These are phyloP conservation scores for Cosmorhoe ocellata DNA, from an alignment of 2,888 invertebrate genomes.

Conservation along the genomic window DNA sequence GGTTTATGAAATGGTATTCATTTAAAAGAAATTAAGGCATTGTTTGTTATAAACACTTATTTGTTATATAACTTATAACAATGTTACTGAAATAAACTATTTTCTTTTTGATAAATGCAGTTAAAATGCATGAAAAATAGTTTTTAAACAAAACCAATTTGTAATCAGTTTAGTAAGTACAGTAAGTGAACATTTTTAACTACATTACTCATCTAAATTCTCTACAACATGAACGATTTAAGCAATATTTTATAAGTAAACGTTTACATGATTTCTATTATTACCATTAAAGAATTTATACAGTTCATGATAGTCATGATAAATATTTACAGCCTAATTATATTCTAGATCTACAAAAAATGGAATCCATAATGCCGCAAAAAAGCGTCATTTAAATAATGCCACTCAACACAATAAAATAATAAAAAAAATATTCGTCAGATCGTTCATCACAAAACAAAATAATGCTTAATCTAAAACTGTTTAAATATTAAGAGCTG, in stretches of 20 bases:
- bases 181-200: slow-evolving; percentile 47
- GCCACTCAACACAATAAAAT: slow-evolving; percentile 40
- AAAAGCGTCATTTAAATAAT: slow-evolving; percentile 26
- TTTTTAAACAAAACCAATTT: slow-evolving; percentile 23
- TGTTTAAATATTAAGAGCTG: slow-evolving; percentile 33
- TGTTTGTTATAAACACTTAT: too few relatives aligned
- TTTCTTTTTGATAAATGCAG: slow-evolving; percentile 37
- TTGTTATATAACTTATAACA: slow-evolving; percentile 1
- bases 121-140: slow-evolving; percentile 33
- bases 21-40: background rate
- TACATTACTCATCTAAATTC: slow-evolving; percentile 61
- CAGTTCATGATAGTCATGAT: slow-evolving; percentile 57
- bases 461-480: slow-evolving; percentile 31
- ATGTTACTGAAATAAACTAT: background rate
- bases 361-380: slow-evolving; percentile 31
- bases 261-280: slow-evolving; percentile 64
- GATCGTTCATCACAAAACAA: slow-evolving; percentile 52
- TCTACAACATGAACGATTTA: slow-evolving; percentile 79
- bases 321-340: slow-evolving; percentile 69
- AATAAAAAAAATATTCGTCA: slow-evolving; percentile 43
- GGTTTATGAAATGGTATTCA: background rate
- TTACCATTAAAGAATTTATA: slow-evolving; percentile 66
- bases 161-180: slow-evolving; percentile 32
- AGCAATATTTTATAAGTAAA: slow-evolving; percentile 63
- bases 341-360: slow-evolving; percentile 29